Evolutionary conservation across 2,113 vertebrate genomes (phyloP).

Genomic region (Mormyrus iriodes): DNA sequence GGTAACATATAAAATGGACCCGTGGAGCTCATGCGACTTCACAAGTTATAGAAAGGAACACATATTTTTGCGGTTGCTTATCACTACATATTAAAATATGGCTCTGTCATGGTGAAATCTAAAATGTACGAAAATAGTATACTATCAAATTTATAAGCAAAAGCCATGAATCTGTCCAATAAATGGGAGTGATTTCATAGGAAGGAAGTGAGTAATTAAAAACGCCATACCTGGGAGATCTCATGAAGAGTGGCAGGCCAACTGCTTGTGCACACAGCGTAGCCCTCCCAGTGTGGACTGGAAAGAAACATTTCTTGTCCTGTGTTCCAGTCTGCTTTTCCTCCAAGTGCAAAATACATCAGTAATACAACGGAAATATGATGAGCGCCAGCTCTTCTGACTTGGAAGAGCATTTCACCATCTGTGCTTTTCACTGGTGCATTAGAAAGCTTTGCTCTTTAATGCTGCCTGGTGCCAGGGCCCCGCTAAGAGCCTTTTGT

Average conservation of each 20-base stretch:
- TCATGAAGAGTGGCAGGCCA: not conserved
- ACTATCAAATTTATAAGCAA: not conserved
- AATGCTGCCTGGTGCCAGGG: conserved; percentile 11
- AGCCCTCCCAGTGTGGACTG: not conserved
- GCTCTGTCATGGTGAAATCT: not conserved
- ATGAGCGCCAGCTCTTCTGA: conserved; percentile 10
- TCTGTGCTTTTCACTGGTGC: conserved; percentile 46
- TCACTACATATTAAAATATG: not conserved
- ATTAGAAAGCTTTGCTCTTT: conserved; percentile 29
- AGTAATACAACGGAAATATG: conserved; percentile 17
- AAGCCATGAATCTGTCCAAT: not conserved
- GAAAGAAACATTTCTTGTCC: conserved; percentile 9
- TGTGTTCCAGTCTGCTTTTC: conserved; percentile 3
- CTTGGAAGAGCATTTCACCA: conserved; percentile 46
- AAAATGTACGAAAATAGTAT: not conserved
- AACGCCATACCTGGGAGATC: not conserved
- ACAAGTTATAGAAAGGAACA: not conserved
- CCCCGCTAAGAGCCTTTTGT: not conserved
- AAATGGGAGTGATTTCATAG: not conserved
- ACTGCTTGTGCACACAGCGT: not conserved
- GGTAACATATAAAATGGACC: not conserved
- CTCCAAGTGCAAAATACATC: conserved; percentile 6
- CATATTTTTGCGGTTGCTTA: not conserved
- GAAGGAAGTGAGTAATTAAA: not conserved
- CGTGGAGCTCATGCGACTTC: not conserved